Conservation (phyloP, 2,113 vertebrate species). For the Nymphicus hollandicus region DNA sequence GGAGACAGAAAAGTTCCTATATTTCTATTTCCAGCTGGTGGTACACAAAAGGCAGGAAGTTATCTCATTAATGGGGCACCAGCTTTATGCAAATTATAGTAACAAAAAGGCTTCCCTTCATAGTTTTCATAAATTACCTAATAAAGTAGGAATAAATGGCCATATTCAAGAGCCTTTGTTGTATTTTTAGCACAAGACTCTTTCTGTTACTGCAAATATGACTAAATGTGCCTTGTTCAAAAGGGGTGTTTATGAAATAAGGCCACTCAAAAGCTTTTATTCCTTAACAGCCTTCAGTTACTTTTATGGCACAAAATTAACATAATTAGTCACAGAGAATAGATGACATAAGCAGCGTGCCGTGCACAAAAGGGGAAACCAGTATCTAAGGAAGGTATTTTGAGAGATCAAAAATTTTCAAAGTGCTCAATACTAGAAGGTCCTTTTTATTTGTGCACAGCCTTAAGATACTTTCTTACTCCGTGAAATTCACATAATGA, state of each 20-base stretch:
- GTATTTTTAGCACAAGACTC: conserved; percentile 88
- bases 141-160: conserved; percentile 87
- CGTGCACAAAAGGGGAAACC: conserved; percentile 79
- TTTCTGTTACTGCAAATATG: conserved; percentile 88
- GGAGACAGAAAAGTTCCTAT: conserved; percentile 82
- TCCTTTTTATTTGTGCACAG: conserved; percentile 98
- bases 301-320: conserved; percentile 91
- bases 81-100: conserved; percentile 88
- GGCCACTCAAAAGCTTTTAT: conserved; percentile 83
- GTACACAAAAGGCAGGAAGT: conserved; percentile 88
- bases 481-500: conserved; percentile 96
- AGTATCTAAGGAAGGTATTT: conserved; percentile 92
- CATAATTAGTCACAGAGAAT: conserved; percentile 89
- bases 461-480: conserved; percentile 93
- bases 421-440: conserved; percentile 94
- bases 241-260: conserved; percentile 87
- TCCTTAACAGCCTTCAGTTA: conserved; percentile 84
- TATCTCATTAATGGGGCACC: conserved; percentile 85
- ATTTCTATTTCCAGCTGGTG: conserved; percentile 86
- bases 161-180: conserved; percentile 85
- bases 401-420: conserved; percentile 95
- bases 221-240: conserved; percentile 83
- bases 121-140: conserved; percentile 87
- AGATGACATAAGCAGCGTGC: conserved; percentile 82
- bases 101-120: conserved; percentile 86